phyloP scores from a whole-genome alignment of 2,888 invertebrate species.

The Catonia carolina region DNA sequence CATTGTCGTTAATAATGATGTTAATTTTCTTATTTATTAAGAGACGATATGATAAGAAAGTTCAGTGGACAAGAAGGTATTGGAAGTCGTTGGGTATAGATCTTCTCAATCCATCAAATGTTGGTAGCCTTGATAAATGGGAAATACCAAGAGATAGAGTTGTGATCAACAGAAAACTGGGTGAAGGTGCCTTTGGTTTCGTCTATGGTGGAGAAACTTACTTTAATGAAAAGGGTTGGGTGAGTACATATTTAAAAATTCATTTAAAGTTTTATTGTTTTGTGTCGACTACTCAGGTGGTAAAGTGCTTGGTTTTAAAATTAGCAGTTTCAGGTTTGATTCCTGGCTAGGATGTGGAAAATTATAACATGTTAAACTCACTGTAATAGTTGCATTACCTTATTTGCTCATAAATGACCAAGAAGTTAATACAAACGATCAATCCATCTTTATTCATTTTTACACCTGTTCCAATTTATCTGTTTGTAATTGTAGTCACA shows the following conservation, averaged over 20 bases:
- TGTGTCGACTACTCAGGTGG: too few relatives aligned
- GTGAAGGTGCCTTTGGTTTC: constrained; percentile 87
- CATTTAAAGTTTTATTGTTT: background rate
- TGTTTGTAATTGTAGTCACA: too few relatives aligned
- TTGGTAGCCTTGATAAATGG: constrained; percentile 68
- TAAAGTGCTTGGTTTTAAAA: too few relatives aligned
- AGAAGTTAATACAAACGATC: too few relatives aligned
- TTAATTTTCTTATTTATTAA: background rate
- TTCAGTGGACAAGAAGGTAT: constrained; percentile 57
- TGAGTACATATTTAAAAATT: constrained; percentile 29
- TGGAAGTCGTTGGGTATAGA: constrained; percentile 65
- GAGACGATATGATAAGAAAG: constrained; percentile 55
- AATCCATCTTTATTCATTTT: too few relatives aligned
- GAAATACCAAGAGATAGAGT: constrained; percentile 78
- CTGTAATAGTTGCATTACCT: too few relatives aligned
- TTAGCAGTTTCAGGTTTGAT: too few relatives aligned
- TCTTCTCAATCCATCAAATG: constrained; percentile 41
- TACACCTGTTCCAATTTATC: too few relatives aligned
- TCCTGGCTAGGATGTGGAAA: too few relatives aligned
- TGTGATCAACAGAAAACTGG: constrained; percentile 77
- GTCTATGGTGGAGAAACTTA: constrained; percentile 87
- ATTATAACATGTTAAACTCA: too few relatives aligned
- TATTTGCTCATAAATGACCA: too few relatives aligned
- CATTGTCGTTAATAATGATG: too few relatives aligned
- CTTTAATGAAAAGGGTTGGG: constrained; percentile 61